Evolutionary conservation across 2,113 vertebrate species (phyloP).

Genomic region (Platysternon megacephalum): DNA sequence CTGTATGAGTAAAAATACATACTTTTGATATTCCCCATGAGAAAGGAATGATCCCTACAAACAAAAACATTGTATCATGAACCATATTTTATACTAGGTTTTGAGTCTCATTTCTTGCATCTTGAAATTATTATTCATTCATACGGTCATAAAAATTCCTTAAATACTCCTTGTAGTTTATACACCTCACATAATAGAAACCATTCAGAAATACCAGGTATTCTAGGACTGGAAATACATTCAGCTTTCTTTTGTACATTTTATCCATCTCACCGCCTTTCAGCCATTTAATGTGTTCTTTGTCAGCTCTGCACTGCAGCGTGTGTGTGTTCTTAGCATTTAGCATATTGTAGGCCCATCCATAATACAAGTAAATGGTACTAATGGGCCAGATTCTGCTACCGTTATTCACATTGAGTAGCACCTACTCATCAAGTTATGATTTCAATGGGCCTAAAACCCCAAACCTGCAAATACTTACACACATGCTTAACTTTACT

Average conservation of each 20-base stretch:
- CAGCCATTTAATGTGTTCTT: neutral
- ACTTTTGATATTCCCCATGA: neutral
- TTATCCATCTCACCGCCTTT: neutral
- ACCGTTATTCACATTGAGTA: neutral
- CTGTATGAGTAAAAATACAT: neutral
- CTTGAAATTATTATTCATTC: neutral
- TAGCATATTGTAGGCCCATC: neutral
- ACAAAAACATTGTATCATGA: neutral
- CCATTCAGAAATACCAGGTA: neutral
- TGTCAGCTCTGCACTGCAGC: neutral
- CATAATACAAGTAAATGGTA: neutral
- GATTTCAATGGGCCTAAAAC: neutral
- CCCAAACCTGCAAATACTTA: neutral
- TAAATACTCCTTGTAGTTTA: neutral
- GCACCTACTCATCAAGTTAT: neutral
- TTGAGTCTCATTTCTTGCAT: neutral
- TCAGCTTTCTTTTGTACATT: neutral
- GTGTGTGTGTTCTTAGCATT: neutral
- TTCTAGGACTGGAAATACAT: neutral
- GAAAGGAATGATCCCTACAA: neutral
- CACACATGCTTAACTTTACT: neutral
- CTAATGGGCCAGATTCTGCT: neutral
- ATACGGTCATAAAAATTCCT: neutral
- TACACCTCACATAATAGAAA: neutral
- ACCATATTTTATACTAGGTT: neutral